Evolutionary conservation across 2,888 invertebrate species (phyloP), one percentile per base, ranked within the genome.

Genomic region (Heteropelma amictum): DNA sequence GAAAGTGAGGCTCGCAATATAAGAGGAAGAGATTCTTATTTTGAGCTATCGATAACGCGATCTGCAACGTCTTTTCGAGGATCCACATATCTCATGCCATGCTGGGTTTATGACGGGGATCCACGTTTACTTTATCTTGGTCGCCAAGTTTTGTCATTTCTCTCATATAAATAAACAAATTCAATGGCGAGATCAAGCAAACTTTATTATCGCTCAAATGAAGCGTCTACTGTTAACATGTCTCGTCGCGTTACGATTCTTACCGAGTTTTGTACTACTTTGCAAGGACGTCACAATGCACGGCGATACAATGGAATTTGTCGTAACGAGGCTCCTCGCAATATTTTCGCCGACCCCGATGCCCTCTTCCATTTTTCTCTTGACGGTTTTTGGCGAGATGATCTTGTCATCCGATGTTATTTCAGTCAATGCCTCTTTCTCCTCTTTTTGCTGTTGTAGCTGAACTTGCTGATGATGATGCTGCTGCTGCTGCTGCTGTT

Each of bases 341-440:
- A 79, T 63, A 49, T 77, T 79, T 7, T 81, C 78, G 30, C 79
- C 76, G 30, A 78, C 75, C 54, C 78, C 79, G 35, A 79, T 63
- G 14, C 72, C 30, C 3, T 86, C 87, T 6, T 87, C 86, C 23
- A 82, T 65, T 87, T 89, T 89, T 82, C 86, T 86, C 61, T 89
- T 89, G 6, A 87, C 83, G 0, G 83, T 79, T 60, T 88, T 89
- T 14, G 88, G 83, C 12, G 87, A 83, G 60, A 85, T 81, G 17
- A 85, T 80, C 73, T 86, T 87, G 42, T 85, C 83, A 10, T 78
- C 80, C 5, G 80, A 63, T 7, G 80, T 80, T 51, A 84, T 80
- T 14, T 85, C 84, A 14, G 82, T 80, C 1, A 81, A 76, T 0
- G 72, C 72, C 30, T 87, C 85, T 56, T 86, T 86, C 14, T 77